Conservation (phyloP, 2,797 vertebrate species). For the Chaetodon trifasciatus region DNA sequence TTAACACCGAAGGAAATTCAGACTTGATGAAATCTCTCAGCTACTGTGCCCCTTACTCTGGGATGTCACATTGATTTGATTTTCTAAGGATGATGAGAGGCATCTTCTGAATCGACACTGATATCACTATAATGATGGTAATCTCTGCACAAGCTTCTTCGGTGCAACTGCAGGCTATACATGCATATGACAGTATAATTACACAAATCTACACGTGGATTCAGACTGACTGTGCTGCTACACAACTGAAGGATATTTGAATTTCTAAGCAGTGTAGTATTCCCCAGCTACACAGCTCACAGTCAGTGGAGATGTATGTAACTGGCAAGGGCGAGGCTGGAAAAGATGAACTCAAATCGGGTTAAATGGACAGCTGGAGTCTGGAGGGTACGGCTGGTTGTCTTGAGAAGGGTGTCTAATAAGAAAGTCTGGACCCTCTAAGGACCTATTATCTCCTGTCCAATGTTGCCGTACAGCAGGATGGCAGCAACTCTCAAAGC, state of each 20-base stretch:
- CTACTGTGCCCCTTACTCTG: not conserved
- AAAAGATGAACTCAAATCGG: slow-evolving; percentile 43
- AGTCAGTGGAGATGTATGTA: slow-evolving; percentile 37
- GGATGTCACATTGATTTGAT: not conserved
- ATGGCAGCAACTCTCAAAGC: slow-evolving; percentile 58
- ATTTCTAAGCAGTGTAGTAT: slow-evolving; percentile 39
- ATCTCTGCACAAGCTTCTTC: slow-evolving; percentile 8
- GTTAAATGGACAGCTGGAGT: slow-evolving; percentile 61
- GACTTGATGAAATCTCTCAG: slow-evolving; percentile 21
- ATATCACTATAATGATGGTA: not conserved
- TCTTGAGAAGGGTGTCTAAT: slow-evolving; percentile 55
- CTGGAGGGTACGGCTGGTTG: slow-evolving; percentile 32
- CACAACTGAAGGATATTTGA: slow-evolving; percentile 48
- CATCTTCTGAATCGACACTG: not conserved
- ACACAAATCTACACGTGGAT: slow-evolving; percentile 30
- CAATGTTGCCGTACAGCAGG: slow-evolving; percentile 24
- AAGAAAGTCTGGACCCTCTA: slow-evolving; percentile 66
- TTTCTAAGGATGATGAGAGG: not conserved
- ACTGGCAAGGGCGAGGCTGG: slow-evolving; percentile 18
- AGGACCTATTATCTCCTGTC: slow-evolving; percentile 74
- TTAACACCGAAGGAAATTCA: not conserved
- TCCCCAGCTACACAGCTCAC: slow-evolving; percentile 27
- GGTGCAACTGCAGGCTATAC: slow-evolving; percentile 19
- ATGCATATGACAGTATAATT: not conserved
- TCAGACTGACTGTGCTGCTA: slow-evolving; percentile 16